Percentiles rank a stretch among this genome's conserved stretches.
These are phyloP conservation scores for Molossus molossus DNA, from an alignment of 2,797 vertebrate genomes.

Conservation along the genomic window DNA sequence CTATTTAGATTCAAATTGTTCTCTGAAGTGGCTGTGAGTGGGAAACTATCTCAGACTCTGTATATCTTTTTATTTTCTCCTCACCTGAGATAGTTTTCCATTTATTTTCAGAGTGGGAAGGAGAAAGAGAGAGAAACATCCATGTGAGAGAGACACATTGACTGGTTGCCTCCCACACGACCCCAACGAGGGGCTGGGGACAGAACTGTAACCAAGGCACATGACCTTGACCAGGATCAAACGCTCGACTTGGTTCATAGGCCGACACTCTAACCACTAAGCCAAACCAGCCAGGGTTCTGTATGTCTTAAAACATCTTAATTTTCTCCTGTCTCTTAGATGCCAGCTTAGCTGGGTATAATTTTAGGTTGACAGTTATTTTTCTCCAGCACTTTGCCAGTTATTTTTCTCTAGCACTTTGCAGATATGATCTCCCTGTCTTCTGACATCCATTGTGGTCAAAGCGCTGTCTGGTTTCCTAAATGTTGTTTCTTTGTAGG, in stretches of 20 bases:
- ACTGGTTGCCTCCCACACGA: no score
- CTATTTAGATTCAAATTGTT: not conserved
- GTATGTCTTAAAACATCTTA: not conserved
- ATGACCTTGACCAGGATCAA: no score
- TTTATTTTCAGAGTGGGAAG: no score
- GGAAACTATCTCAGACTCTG: not conserved
- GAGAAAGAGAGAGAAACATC: no score
- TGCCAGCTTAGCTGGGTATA: slow-evolving; percentile 11
- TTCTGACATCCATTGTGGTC: not conserved
- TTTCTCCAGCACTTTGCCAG: not conserved
- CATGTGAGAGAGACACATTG: no score
- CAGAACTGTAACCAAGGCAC: no score
- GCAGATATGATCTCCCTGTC: not conserved
- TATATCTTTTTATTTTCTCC: not conserved
- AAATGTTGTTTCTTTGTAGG: not conserved
- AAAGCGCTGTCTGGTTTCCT: not conserved
- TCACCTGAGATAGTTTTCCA: no score
- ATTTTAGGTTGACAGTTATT: not conserved
- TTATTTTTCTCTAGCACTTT: not conserved
- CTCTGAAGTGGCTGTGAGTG: not conserved
- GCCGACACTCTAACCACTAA: no score
- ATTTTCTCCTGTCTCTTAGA: not conserved
- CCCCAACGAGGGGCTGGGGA: no score
- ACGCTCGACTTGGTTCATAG: no score
- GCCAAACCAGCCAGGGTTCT: not conserved